Conservation (phyloP, 2,888 invertebrate genomes). For the Drosophila robusta region DNA sequence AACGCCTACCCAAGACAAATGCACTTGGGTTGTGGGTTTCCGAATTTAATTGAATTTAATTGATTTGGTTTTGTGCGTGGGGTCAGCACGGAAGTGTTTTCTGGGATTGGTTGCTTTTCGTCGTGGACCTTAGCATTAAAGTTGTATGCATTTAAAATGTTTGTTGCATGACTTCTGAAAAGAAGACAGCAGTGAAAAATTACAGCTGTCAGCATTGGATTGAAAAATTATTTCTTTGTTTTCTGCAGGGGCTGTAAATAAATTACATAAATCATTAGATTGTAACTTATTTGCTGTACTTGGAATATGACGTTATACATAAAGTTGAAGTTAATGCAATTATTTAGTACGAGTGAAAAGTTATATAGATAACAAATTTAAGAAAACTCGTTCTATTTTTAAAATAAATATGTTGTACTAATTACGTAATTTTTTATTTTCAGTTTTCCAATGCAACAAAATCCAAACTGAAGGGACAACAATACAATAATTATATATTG, state of each 20-base stretch:
- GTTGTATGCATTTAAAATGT: constrained; percentile 35
- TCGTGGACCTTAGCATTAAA: constrained; percentile 36
- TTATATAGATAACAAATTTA: too few relatives aligned
- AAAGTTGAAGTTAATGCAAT: constrained; percentile 5
- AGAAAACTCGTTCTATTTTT: too few relatives aligned
- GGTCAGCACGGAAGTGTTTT: constrained; percentile 14
- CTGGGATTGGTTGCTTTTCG: constrained; percentile 10
- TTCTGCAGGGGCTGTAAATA: constrained; percentile 30
- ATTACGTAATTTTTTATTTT: not conserved
- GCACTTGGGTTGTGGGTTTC: constrained; percentile 74
- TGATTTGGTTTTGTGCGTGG: constrained; percentile 56
- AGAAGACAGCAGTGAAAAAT: constrained; percentile 63
- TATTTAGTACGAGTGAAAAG: too few relatives aligned
- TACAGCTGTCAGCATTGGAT: constrained; percentile 70
- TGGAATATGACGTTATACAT: constrained; percentile 11
- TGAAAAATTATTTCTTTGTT: constrained; percentile 67
- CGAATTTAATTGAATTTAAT: constrained; percentile 79
- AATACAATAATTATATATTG: constrained; percentile 11
- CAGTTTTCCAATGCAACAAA: constrained; percentile 21
- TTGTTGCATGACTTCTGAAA: constrained; percentile 61
- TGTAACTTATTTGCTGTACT: constrained; percentile 51
- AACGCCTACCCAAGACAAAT: constrained; percentile 46
- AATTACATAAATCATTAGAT: constrained; percentile 62
- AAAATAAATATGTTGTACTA: not conserved
- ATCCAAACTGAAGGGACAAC: constrained; percentile 1